Evolutionary conservation across 1,140 invertebrate species (phyloP), one percentile per base, ranked within the genome.

Genomic region (Rhopalosiphum padi): DNA sequence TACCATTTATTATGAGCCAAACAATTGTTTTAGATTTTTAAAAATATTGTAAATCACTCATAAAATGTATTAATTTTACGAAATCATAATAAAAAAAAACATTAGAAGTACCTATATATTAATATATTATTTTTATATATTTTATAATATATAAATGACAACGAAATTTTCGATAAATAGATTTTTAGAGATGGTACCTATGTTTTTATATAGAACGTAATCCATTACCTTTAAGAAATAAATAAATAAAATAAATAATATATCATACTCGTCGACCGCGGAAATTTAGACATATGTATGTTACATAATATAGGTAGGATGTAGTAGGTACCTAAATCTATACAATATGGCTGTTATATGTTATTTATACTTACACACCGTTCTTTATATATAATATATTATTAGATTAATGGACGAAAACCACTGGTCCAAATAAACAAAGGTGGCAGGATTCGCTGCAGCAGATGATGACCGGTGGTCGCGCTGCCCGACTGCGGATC

Each of bases 381-480:
- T n/a, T 30, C 30, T 18, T n/a, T n/a, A 77, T 68, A 68, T 68
- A 68, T 68, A 68, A 68, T 3, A 68, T 77, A 77, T 77, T 77
- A 77, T 77, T 77, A 77, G 60, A 77, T 77, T 77, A 77, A 77
- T 77, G 60, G 60, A 77, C 30, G 15, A 77, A 77, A 77, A 77
- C 15, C 60, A 18, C 60, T n/a, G 60, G 60, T 35, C 30, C 30
- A 77, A 77, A 77, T 77, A n/a, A 77, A 77, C 60, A n/a, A n/a
- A 18, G n/a, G 60, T 77, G 60, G 60, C n/a, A 77, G 60, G 30
- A 77, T 77, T n/a, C n/a, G 30, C 60, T 18, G 15, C 4, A 68
- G 60, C 60, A 68, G 25, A 68, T 77, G 60, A 77, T 77, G n/a
- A 77, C 60, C 60, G n/a, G 60, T n/a, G 60, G 60, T n/a, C 60